Evolutionary conservation across 2,797 vertebrate species (phyloP), one percentile per base, ranked within the genome.

Genomic region (Oophaga sylvatica): DNA sequence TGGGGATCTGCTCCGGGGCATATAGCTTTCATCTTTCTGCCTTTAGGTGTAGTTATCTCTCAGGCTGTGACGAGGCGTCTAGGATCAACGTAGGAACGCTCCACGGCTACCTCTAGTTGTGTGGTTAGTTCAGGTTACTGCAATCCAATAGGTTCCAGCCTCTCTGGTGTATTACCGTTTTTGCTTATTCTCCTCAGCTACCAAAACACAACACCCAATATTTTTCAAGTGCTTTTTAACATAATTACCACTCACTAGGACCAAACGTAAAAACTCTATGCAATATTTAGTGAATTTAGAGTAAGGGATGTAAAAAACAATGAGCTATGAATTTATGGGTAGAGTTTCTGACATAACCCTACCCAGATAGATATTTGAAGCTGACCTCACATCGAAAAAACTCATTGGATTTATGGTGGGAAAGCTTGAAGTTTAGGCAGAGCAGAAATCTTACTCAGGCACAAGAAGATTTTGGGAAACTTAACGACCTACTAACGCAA

Each of bases 391-490:
- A n/a, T 48, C n/a, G 71, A 35, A 20, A 20, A 75, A 75, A 75
- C 71, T 48, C 41, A 75, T 48, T 22, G 41, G 71, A 75, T 48
- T 75, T 48, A 75, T 41, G 48, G 71, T 75, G 71, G 41, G 71
- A 75, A 75, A 48, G 11, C 45, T 35, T 20, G 22, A 45, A 20
- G 31, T 45, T 45, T 17, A 10, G 31, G 70, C 35, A 17, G 16
- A 10, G 13, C 67, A 15, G 26, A 29, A 68, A 68, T 41, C 6
- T 71, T 29, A 71, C 67, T 68, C 67, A 35, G 7, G 68, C 29
- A 35, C 68, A 71, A 35, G 16, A 9, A 26, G 68, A 71, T 71
- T 35, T 71, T 48, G 71, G 41, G 71, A 75, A 75, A 22, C 16
- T 17, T 10, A 4, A 19, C 31, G 31, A 20, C 20, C 35, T 12